Evolutionary conservation across 2,113 vertebrate genomes (phyloP), one percentile per base, ranked within the genome.

Genomic region (Ictidomys tridecemlineatus): DNA sequence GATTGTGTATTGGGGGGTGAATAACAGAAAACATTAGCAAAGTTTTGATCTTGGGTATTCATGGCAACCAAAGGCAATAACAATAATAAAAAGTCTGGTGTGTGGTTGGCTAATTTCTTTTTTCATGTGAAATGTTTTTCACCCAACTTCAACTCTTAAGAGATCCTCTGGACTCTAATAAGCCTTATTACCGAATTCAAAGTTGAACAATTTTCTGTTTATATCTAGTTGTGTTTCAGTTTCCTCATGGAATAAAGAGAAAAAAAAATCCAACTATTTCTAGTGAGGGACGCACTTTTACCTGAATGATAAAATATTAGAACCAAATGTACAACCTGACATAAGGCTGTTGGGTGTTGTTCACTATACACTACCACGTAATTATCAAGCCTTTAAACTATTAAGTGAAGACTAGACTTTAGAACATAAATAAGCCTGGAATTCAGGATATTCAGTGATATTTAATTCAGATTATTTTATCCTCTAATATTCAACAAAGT

Each of bases 401-500:
- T 4, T 28, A 88, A 93, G 56, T 22, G 0, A 12, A 85, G 58
- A 82, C 70, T 13, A 73, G 95, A 32, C 32, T 5, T 28, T 48
- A 78, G 17, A 76, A 0, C 63, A 95, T 18, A 76, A 90, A 96
- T 87, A 89, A 88, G 96, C 18, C 56, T 78, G 92, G 67, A 77
- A 93, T 97, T 26, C 86, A 20, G 17, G 61, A 0, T 87, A 82
- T 84, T 93, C 83, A 94, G 53, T 34, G 28, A 95, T 97, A 9
- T 37, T 51, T 85, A 56, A 17, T 84, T 30, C 51, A 53, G 5
- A 26, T 91, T 94, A 95, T 8, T 74, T 97, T 84, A 74, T 80
- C 34, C 76, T 51, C 58, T 96, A 95, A 96, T 61, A 85, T 34
- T 79, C 94, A 93, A 65, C 69, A 76, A 67, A 88, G 83, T 87